Evolutionary conservation across 2,888 invertebrate genomes (phyloP).

Genomic region (Phytoseiulus persimilis): DNA sequence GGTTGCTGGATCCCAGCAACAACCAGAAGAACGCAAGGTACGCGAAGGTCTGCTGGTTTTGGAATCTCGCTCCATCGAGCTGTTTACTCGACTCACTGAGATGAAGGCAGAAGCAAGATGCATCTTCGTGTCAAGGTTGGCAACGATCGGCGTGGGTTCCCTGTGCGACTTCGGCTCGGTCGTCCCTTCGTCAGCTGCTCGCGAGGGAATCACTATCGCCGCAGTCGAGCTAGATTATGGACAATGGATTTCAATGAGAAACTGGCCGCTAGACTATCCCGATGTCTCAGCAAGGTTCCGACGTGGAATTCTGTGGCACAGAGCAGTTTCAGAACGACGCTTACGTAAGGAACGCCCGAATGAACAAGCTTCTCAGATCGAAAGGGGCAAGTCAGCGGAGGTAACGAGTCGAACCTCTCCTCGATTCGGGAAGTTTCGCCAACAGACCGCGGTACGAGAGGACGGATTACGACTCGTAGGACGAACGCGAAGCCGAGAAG

Average conservation of each 20-base stretch:
- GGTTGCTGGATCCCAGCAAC: not conserved
- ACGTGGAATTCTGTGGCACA: not conserved
- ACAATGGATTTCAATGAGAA: not conserved
- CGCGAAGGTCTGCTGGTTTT: not conserved
- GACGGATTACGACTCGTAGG: not conserved
- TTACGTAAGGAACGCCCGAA: not conserved
- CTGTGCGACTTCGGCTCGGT: not conserved
- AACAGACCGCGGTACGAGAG: not conserved
- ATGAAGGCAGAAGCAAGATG: not conserved
- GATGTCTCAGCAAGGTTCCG: not conserved
- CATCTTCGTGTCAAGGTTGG: not conserved
- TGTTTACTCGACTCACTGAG: not conserved
- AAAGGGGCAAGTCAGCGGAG: not conserved
- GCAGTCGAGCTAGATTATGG: not conserved
- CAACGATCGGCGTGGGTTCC: not conserved
- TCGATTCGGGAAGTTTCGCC: not conserved
- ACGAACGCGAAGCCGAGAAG: not conserved
- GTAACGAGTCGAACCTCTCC: not conserved
- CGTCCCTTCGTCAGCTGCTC: not conserved
- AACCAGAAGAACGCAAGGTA: not conserved
- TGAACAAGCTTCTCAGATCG: not conserved
- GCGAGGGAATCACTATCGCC: not conserved
- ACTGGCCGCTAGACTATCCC: not conserved
- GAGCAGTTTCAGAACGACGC: not conserved
- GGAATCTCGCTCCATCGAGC: not conserved